phyloP scores from a whole-genome alignment of 2,888 invertebrate species.

The Magallana nippona region DNA sequence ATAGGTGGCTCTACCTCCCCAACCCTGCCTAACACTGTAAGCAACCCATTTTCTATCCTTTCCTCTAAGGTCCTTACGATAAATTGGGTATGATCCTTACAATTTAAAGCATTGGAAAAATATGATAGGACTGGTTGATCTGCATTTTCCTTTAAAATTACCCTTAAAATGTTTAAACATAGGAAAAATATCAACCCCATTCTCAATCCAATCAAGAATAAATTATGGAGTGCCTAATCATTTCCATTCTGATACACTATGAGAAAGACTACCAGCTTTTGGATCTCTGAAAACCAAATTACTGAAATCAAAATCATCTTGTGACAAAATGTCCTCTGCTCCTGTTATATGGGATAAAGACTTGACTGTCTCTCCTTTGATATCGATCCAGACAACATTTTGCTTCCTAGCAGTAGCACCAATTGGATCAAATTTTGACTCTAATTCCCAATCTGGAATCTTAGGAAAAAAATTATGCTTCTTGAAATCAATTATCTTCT shows the following conservation, averaged over 20 bases:
- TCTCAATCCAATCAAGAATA: constrained; percentile 44
- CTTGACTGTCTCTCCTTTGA: constrained; percentile 44
- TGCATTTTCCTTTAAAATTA: neutral
- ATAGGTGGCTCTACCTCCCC: constrained; percentile 44
- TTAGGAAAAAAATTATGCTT: constrained; percentile 38
- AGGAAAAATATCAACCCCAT: constrained; percentile 7
- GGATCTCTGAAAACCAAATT: constrained; percentile 48
- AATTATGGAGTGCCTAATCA: constrained; percentile 24
- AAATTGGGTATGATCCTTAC: constrained; percentile 32
- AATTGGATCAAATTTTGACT: constrained; percentile 37
- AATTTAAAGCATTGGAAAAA: neutral
- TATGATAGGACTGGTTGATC: too few species aligned
- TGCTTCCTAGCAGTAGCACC: neutral
- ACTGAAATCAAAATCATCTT: constrained; percentile 35
- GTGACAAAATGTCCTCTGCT: constrained; percentile 41
- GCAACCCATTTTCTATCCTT: constrained; percentile 41
- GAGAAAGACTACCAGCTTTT: constrained; percentile 42
- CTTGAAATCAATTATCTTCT: constrained; percentile 17
- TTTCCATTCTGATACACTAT: constrained; percentile 42
- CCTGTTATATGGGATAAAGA: constrained; percentile 34
- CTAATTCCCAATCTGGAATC: constrained; percentile 41
- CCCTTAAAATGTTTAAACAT: neutral
- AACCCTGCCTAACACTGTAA: constrained; percentile 44
- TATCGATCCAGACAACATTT: constrained; percentile 38
- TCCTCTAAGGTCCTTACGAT: constrained; percentile 34